Evolutionary conservation across 1,140 invertebrate genomes (phyloP).

Genomic region (Neodiprion lecontei): DNA sequence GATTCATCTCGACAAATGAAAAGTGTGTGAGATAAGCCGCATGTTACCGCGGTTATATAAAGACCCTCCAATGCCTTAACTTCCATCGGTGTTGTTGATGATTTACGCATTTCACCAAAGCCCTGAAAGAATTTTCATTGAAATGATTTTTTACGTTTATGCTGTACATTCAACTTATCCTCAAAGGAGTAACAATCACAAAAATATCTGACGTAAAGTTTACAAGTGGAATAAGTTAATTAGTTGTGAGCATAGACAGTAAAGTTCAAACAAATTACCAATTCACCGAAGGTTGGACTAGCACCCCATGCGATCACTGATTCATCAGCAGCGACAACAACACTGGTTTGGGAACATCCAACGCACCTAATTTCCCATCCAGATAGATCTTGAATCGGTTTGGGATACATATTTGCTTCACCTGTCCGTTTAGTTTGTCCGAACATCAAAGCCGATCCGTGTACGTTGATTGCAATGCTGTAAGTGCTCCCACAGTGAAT

Average conservation of each 20-base stretch:
- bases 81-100: slow-evolving; percentile 87
- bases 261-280: slow-evolving; percentile 65
- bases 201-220: too few species aligned
- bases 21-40: slow-evolving; percentile 85
- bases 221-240: neutral
- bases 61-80: slow-evolving; percentile 83
- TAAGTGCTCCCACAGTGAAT: slow-evolving; percentile 87
- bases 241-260: neutral
- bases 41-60: slow-evolving; percentile 80
- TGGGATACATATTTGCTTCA: slow-evolving; percentile 96
- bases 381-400: slow-evolving; percentile 89
- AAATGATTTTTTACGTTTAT: slow-evolving; percentile 11
- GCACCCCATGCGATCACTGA: slow-evolving; percentile 90
- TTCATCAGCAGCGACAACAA: slow-evolving; percentile 89
- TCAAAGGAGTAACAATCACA: neutral
- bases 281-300: slow-evolving; percentile 90
- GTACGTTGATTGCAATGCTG: slow-evolving; percentile 83
- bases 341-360: slow-evolving; percentile 80
- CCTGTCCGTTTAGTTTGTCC: slow-evolving; percentile 91
- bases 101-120: slow-evolving; percentile 87
- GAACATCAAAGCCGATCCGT: slow-evolving; percentile 83
- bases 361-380: slow-evolving; percentile 90
- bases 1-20: slow-evolving; percentile 72
- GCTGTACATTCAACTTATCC: slow-evolving; percentile 18
- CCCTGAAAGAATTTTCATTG: slow-evolving; percentile 65